Base-by-base conservation (phyloP, 2,888 invertebrate genomes). In the Coelinius sp. region DNA sequence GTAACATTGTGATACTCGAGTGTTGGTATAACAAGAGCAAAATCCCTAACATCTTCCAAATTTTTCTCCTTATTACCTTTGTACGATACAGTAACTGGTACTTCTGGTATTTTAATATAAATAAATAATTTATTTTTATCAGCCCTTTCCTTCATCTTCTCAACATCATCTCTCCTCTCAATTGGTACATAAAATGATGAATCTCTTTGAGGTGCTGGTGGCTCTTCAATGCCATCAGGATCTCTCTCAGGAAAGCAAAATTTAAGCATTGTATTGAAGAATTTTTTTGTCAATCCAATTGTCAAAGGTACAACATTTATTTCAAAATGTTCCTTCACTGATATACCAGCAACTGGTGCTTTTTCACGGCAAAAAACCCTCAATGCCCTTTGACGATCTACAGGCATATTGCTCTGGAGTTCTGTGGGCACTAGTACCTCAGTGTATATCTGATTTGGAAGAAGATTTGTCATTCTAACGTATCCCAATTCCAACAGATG, bases 41-140 rank as follows among this genome's bases (percentile, higher is more conserved):
- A 94, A 85, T 98, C 97, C 59, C 97, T 92, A 10, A 99, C 94
- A 86, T 99, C 99, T 85, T 96, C 96, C 63, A 99, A 90, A 88
- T 99, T 99, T 89, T 99, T 99, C 88, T 99, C 98, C 88, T 99
- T 99, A 87, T 96, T 97, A 22, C 99, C 99, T 85, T 97, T 97
- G 88, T 97, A 97, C 75, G 96, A 97, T 6, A 97, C 96, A 68
- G 96, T 91, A 46, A 98, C 94, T 0, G 96, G 96, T 12, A 99
- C 98, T 89, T 99, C 98, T 0, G 99, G 98, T 80, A 97, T 98
- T 90, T 99, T 99, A 49, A 99, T 98, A 88, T 98, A 99, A 79
- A 98, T 96, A 88, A 99, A 99, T 64, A 98, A 90, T 89, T 99
- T 99, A 89, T 99, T 99, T 88, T 98, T 97, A 80, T 98, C 98